A percentile compares a stretch with the other conserved stretches of the same genome.
Conservation (phyloP, 2,888 invertebrate species). For the Ormyrus pomaceus region DNA sequence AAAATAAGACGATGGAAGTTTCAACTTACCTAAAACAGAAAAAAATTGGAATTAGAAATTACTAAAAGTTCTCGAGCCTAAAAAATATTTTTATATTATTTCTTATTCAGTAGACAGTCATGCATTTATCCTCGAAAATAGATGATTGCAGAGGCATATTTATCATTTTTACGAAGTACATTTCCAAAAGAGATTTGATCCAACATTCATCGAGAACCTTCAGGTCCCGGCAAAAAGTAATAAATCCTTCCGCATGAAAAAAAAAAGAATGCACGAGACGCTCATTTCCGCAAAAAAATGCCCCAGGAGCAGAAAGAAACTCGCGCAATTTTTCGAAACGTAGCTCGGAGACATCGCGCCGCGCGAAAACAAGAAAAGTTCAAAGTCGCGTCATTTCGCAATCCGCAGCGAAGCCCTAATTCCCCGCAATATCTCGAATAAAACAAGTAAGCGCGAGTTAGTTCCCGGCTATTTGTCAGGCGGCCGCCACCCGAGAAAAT, state of each 20-base stretch:
- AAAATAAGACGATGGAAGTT: too few species aligned
- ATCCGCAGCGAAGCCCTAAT: conserved; percentile 16
- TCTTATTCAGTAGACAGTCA: too few species aligned
- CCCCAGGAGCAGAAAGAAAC: background rate
- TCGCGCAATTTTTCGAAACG: background rate
- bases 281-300: background rate
- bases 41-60: background rate
- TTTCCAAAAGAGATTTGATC: too few species aligned
- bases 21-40: conserved; percentile 36
- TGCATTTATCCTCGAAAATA: too few species aligned
- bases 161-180: too few species aligned
- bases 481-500: conserved; percentile 2
- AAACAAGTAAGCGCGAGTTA: conserved; percentile 30
- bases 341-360: background rate
- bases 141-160: too few species aligned
- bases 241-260: too few species aligned
- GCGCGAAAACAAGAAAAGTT: conserved; percentile 4
- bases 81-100: too few species aligned
- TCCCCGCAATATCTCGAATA: conserved; percentile 16
- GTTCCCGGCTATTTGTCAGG: conserved; percentile 35
- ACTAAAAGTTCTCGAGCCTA: too few species aligned
- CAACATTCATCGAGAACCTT: too few species aligned
- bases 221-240: too few species aligned
- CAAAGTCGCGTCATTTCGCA: background rate
- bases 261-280: too few species aligned